Conservation (phyloP, 2,113 vertebrate genomes). For the Chelonoidis abingdonii region DNA sequence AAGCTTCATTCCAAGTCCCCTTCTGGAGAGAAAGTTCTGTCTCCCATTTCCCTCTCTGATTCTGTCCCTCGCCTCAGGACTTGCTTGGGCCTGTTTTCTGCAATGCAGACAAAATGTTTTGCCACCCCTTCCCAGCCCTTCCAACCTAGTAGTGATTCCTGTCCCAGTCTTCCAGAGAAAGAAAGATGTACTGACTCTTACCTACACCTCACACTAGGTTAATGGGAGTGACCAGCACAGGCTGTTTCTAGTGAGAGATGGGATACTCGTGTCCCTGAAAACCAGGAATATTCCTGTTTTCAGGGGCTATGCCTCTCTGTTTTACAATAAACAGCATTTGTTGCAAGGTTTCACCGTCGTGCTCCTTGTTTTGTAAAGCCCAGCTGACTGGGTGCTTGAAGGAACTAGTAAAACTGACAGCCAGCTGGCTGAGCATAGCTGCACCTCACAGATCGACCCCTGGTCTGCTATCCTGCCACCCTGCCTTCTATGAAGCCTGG, state of each 20-base stretch:
- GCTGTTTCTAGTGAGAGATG: neutral
- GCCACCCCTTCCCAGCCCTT: neutral
- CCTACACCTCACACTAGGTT: neutral
- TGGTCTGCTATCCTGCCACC: neutral
- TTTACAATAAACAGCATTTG: neutral
- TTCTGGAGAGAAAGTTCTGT: neutral
- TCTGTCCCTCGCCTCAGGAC: neutral
- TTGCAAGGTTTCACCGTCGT: neutral
- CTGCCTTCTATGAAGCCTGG: neutral
- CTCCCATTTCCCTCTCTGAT: fast-evolving
- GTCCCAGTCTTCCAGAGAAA: neutral
- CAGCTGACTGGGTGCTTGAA: neutral
- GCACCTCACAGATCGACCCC: neutral
- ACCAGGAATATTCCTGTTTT: neutral
- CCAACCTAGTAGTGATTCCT: neutral
- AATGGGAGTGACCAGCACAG: neutral
- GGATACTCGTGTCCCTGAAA: neutral
- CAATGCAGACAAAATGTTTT: neutral
- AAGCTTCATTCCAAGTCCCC: neutral
- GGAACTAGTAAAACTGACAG: neutral
- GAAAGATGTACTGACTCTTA: neutral
- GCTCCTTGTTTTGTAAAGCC: neutral
- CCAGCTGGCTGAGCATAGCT: fast-evolving
- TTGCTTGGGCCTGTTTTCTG: neutral
- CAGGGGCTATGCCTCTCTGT: neutral